These are phyloP conservation scores for Pelecanus crispus DNA, from an alignment of 2,113 vertebrate genomes.

Conservation along the genomic window DNA sequence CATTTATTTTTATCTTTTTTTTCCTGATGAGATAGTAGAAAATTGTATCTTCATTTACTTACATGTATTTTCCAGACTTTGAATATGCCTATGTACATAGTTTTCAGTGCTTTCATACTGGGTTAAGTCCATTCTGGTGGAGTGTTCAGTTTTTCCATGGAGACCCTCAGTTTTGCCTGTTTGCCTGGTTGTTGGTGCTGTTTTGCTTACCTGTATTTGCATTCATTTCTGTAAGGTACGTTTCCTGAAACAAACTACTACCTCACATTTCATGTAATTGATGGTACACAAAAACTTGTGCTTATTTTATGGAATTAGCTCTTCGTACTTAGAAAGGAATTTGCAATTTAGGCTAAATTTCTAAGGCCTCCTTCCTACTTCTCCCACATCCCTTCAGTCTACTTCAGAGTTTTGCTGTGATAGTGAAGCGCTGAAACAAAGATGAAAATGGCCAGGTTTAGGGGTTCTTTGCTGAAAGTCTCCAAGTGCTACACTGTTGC, in stretches of 20 bases:
- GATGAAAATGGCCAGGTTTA: neutral
- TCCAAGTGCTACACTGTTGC: neutral
- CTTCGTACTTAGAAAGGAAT: neutral
- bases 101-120: neutral
- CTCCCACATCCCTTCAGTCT: neutral
- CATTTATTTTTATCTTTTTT: neutral
- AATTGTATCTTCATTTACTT: neutral
- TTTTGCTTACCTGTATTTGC: neutral
- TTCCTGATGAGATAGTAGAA: neutral
- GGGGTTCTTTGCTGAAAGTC: neutral
- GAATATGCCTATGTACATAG: fast-evolving
- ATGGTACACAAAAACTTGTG: neutral
- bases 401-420: neutral
- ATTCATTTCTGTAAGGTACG: neutral
- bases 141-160: neutral
- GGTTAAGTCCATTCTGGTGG: neutral
- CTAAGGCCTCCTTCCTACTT: neutral
- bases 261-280: neutral
- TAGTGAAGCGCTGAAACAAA: neutral
- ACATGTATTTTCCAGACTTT: neutral
- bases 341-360: neutral
- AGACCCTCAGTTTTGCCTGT: neutral
- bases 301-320: neutral
- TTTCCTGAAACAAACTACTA: neutral
- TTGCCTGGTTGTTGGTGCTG: neutral